Evolutionary conservation across 2,888 invertebrate species (phyloP), one percentile per base, ranked within the genome.

Genomic region (Dione vanillae): DNA sequence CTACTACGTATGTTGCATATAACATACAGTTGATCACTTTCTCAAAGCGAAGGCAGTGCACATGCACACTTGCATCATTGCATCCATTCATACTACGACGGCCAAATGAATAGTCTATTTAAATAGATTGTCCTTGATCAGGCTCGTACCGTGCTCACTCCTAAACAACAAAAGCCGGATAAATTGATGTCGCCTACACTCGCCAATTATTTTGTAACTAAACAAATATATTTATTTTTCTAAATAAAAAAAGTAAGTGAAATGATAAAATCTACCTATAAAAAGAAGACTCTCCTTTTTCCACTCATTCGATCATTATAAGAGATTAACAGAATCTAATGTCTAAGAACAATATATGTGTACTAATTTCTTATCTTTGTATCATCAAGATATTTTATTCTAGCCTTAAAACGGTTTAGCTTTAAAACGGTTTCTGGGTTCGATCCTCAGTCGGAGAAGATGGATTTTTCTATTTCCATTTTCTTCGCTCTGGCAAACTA

Each of bases 131-230:
- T 76, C 79, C 79, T 78, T 78, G 78, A 74, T 76, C 69, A 54
- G 73, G 78, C 80, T 87, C 88, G 88, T 88, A 86, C 86, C 82
- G 77, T 82, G 79, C 76, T 74, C 77, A 74, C 58, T 67, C 52
- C 69, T 67, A 76, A 75, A 76, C 75, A 76, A 73, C 72, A 71
- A 78, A 70, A 75, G 73, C 51, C 86, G 88, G 86, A 87, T 85
- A 83, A 81, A 85, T 83, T 80, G 59, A 47, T 65, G 54, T 72
- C 71, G 69, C 75, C 75, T 70, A 77, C 61, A 62, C 37, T 52
- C 10, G 14, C 40, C 52, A 47, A 27, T 59, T 40, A 47, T 20
- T 65, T 41, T 45, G 49, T 41, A 43, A 56, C 20, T 45, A 11
- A 27, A 27, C 51, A 58, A 54, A 59, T 54, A 66, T 37, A 41